Conservation (phyloP, 2,797 vertebrate genomes). For the Decapterus maruadsi region DNA sequence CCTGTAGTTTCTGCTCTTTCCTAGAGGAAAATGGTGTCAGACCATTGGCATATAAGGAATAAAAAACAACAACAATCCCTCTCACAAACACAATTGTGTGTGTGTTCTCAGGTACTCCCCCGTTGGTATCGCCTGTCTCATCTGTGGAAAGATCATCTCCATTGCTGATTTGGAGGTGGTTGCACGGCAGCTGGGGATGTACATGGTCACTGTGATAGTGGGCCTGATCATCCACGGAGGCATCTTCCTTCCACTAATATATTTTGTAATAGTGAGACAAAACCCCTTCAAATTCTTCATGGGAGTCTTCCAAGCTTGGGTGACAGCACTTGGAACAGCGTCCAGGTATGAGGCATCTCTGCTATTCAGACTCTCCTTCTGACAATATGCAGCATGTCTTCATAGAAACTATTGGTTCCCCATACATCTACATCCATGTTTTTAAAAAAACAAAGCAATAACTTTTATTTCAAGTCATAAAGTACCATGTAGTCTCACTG, state of each 20-base stretch:
- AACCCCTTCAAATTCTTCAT: slow-evolving; percentile 96
- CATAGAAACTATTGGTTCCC: background rate
- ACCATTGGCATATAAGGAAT: no score
- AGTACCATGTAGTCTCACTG: slow-evolving; percentile 5
- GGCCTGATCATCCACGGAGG: slow-evolving; percentile 97
- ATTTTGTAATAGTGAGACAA: slow-evolving; percentile 94
- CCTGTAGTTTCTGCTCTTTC: background rate
- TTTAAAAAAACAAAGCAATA: background rate
- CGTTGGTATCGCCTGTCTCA: slow-evolving; percentile 96
- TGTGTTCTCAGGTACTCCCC: slow-evolving; percentile 93
- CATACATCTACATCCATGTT: background rate
- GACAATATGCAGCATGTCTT: background rate
- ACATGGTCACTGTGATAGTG: slow-evolving; percentile 97
- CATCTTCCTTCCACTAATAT: slow-evolving; percentile 96
- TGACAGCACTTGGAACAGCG: slow-evolving; percentile 98
- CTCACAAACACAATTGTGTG: slow-evolving; percentile 2
- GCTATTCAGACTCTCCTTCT: background rate
- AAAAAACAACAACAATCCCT: background rate
- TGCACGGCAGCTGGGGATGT: slow-evolving; percentile 97
- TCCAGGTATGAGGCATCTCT: slow-evolving; percentile 89
- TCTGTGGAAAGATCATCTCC: slow-evolving; percentile 99
- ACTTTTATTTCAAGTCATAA: slow-evolving; percentile 25
- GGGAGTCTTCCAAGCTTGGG: slow-evolving; percentile 99
- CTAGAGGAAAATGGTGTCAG: background rate
- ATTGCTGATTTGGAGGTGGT: slow-evolving; percentile 97